Base-by-base conservation (phyloP, 2,113 vertebrate genomes). In the Ahaetulla prasina region DNA sequence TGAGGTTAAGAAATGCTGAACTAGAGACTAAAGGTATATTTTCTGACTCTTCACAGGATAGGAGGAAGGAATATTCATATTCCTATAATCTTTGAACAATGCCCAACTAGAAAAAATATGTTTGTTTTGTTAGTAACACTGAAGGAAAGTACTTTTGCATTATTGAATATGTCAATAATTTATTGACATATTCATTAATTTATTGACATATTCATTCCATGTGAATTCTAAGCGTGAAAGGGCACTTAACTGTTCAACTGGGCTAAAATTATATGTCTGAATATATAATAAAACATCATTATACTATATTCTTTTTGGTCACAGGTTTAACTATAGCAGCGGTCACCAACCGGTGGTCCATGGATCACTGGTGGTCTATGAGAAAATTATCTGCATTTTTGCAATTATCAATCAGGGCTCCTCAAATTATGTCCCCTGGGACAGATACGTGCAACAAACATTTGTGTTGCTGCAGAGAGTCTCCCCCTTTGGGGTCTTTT, bases 171-270 rank as follows among this genome's bases (percentile, higher is more conserved):
- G n/a, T n/a, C n/a, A 54, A 88, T 16, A 1, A 68, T 92, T 85
- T 43, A 86, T 90, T n/a, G n/a, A n/a, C n/a, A n/a, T n/a, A n/a
- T n/a, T n/a, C n/a, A 54, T 86, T 16, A 1, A 60, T 92, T 85
- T 45, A 86, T 90, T 86, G 39, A 89, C 95, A 49, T 39, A 0
- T 60, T 93, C 49, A 89, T 93, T 63, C 85, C 91, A 9, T 90
- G 89, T 63, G 89, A 92, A 85, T 27, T 23, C 85, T 91, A 85
- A 84, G 89, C 91, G 93, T 92, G 57, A 25, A 60, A 30, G 68
- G n/a, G 14, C 35, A 39, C n/a, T 20, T 39, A 80, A 80, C 18
- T 20, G 7, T 80, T 80, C 68, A 80, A 39, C 68, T 80, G 68
- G 35, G 16, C n/a, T 74, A 39, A 80, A 80, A 39, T 80, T 39